Base-by-base conservation (phyloP, 2,113 vertebrate species). In the Eurystomus gularis region DNA sequence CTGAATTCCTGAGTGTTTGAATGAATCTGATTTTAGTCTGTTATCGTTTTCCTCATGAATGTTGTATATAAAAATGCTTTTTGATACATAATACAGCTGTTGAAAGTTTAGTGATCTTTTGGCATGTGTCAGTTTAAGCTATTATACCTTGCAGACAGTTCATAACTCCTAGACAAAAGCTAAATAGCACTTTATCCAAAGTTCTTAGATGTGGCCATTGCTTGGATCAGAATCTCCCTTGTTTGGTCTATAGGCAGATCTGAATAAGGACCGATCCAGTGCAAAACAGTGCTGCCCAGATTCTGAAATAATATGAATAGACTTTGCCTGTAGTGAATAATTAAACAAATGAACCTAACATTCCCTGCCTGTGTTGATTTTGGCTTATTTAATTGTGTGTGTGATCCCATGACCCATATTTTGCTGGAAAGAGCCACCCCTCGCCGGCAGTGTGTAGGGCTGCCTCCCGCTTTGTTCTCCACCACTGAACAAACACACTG, bases 341-440 rank as follows among this genome's bases (percentile, higher is more conserved):
- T 96, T 92, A 96, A 95, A 95, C 91, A 96, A 96, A 94, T 94
- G 93, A 96, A 78, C 65, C 83, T 94, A 83, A 92, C 93, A 72
- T 93, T 94, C 90, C 73, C 72, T 0, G n/a, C 88, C 65, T 62
- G 66, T 91, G 91, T 91, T 96, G 90, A 71, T 93, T 89, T 92
- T 97, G 96, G 90, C 86, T 65, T 95, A 82, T 96, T n/a, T 90
- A 93, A 94, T 89, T 79, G 77, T 52, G 69, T 71, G 51, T 72
- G 80, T 49, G 92, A 95, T 94, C 72, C 65, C 3, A 3, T 91
- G 82, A 90, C 86, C 88, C 86, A 84, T 76, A 94, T 76, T 92
- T 86, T 17, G 8, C 64, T 75, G 80, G 46, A 57, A 70, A 90
- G 55, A 58, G 39, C 65, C 89, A 15, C 23, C 55, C 44, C 80